Evolutionary conservation across 2,888 invertebrate genomes (phyloP), one percentile per base, ranked within the genome.

Genomic region (Coleophora flavipennella): DNA sequence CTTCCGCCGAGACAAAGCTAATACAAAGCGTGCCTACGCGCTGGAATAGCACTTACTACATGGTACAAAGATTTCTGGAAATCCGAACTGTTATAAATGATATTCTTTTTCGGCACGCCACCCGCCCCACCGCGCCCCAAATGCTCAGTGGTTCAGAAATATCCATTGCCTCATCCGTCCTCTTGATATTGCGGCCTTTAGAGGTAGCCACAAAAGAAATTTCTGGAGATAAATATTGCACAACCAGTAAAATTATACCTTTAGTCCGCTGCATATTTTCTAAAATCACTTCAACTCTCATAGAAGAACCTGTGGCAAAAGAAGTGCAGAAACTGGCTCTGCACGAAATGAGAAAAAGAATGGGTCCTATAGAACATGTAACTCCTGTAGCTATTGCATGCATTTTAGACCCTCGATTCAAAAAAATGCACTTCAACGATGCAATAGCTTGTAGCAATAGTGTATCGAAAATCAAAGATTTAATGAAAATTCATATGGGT

Each of bases 121-220:
- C n/a, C n/a, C n/a, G n/a, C n/a, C n/a, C n/a, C n/a, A n/a, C n/a
- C 38, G 54, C 56, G 46, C 56, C 62, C n/a, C 43, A 54, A 34
- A 65, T 66, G 62, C 31, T 64, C 12, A 55, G 44, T 50, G 60
- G 45, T 39, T 37, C 37, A 38, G 55, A 62, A 33, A 39, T 62
- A 35, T 38, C 48, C 11, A 48, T 51, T 37, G 9, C 53, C 33
- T 38, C 52, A 42, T 53, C 52, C 40, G 33, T 62, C 41, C 37
- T 57, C 28, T 27, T 48, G 39, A 26, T 66, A 33, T 33, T 64
- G 37, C 46, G 43, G 4, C 63, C 57, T 13, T 34, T 63, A 1
- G 62, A 67, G 53, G 58, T 49, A 35, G 60, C 59, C 8, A 62
- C 64, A 9, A 62, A 55, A 33, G 57, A 66, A 59, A 45, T 63